phyloP scores from a whole-genome alignment of 2,113 vertebrate species.

The Pseudopodoces humilis region DNA sequence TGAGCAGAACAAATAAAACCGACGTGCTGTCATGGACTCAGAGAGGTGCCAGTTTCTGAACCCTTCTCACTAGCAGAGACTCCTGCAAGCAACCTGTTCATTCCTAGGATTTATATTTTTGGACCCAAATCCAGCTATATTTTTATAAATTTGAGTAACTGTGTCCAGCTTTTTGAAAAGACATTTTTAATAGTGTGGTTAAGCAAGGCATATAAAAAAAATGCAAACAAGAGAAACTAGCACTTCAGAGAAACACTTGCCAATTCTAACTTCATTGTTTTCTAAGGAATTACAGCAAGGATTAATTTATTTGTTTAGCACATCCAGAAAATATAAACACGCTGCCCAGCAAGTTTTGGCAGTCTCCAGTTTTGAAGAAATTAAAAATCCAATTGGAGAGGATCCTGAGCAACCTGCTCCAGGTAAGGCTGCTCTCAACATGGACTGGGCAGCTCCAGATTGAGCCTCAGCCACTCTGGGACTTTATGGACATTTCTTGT shows the following conservation, averaged over 20 bases:
- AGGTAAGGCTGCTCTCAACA: not conserved
- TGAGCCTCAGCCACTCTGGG: not conserved
- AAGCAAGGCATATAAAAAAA: not conserved
- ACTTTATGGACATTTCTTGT: not conserved
- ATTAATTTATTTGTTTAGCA: not conserved
- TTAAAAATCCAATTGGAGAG: not conserved
- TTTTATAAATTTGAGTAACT: not conserved
- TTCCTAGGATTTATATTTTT: not conserved
- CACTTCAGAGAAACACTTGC: not conserved
- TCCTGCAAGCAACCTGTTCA: not conserved
- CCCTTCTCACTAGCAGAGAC: not conserved
- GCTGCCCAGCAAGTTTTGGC: not conserved
- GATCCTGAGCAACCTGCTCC: not conserved
- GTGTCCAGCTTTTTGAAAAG: not conserved
- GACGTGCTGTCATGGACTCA: fast-evolving
- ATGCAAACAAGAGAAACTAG: not conserved
- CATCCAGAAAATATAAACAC: not conserved
- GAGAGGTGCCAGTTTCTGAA: not conserved
- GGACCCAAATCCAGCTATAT: not conserved
- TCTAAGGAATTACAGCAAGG: not conserved
- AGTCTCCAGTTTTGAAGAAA: not conserved
- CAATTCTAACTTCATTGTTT: not conserved
- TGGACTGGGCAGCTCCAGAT: not conserved
- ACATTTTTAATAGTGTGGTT: not conserved
- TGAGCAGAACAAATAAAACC: not conserved